A percentile compares a stretch with the other conserved stretches of the same genome.
These are phyloP conservation scores for Equus przewalskii DNA, from an alignment of 2,113 vertebrate species.

Conservation along the genomic window DNA sequence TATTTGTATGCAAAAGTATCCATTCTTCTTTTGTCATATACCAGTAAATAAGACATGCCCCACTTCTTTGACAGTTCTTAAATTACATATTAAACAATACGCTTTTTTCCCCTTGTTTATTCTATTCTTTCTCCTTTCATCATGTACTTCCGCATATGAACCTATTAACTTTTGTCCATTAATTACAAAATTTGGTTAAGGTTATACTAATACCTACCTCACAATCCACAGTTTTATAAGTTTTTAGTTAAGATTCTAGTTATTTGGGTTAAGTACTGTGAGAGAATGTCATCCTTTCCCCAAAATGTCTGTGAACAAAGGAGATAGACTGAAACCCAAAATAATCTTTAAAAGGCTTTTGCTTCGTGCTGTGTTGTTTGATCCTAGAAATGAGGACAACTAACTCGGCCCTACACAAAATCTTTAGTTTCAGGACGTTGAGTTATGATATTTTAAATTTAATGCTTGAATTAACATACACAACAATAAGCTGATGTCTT, in stretches of 20 bases:
- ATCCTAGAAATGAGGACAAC: neutral
- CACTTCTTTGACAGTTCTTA: conserved; percentile 40
- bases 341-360: neutral
- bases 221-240: neutral
- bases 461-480: conserved; percentile 44
- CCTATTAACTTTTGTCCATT: conserved; percentile 47
- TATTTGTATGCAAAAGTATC: conserved; percentile 57
- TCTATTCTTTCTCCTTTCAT: conserved; percentile 1
- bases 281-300: neutral
- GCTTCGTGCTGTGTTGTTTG: neutral
- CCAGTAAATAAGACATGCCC: conserved; percentile 43
- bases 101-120: neutral
- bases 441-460: conserved; percentile 59
- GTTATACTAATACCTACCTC: neutral
- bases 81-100: conserved; percentile 24
- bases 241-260: conserved; percentile 62
- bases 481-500: conserved; percentile 22
- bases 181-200: neutral
- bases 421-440: conserved; percentile 32
- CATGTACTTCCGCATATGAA: conserved; percentile 3
- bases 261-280: neutral
- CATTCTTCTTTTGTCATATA: conserved; percentile 42
- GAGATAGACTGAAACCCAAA: conserved; percentile 32
- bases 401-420: neutral
- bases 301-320: conserved; percentile 3